These are phyloP conservation scores for Coleophora deauratella DNA, from an alignment of 2,888 invertebrate species.

Conservation along the genomic window DNA sequence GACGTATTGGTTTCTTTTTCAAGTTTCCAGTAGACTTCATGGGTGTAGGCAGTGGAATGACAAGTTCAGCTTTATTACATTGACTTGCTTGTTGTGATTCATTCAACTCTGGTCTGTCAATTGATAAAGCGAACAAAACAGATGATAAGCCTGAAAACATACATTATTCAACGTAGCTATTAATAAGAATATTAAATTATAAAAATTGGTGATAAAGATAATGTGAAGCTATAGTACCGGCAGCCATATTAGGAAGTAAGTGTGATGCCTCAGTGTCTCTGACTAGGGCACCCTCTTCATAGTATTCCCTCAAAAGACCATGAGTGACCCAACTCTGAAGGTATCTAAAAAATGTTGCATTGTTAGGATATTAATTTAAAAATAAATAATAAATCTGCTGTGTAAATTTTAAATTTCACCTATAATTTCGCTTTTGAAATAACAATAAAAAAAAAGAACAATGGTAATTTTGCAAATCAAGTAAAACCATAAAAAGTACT, in stretches of 20 bases:
- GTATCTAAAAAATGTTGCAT: constrained; percentile 59
- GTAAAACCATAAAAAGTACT: too few species aligned
- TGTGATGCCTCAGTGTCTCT: constrained; percentile 85
- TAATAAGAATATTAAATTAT: background rate
- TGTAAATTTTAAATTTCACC: background rate
- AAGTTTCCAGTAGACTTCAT: constrained; percentile 60
- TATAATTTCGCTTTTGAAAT: too few species aligned
- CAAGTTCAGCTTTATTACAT: constrained; percentile 74
- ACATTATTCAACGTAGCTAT: background rate
- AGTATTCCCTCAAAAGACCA: constrained; percentile 79
- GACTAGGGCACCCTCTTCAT: constrained; percentile 90
- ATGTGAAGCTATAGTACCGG: constrained; percentile 70
- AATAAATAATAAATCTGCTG: background rate
- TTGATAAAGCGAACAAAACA: constrained; percentile 93
- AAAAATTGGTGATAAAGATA: background rate
- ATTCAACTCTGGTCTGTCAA: constrained; percentile 89
- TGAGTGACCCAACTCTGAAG: constrained; percentile 83
- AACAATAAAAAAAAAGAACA: too few species aligned
- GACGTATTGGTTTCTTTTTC: constrained; percentile 58
- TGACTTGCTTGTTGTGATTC: constrained; percentile 67
- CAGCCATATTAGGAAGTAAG: constrained; percentile 88
- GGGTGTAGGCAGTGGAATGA: constrained; percentile 80
- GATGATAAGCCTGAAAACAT: constrained; percentile 82
- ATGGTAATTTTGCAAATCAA: too few species aligned
- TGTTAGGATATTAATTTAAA: background rate